phyloP scores from a whole-genome alignment of 2,113 vertebrate species.

The Struthidea cinerea region DNA sequence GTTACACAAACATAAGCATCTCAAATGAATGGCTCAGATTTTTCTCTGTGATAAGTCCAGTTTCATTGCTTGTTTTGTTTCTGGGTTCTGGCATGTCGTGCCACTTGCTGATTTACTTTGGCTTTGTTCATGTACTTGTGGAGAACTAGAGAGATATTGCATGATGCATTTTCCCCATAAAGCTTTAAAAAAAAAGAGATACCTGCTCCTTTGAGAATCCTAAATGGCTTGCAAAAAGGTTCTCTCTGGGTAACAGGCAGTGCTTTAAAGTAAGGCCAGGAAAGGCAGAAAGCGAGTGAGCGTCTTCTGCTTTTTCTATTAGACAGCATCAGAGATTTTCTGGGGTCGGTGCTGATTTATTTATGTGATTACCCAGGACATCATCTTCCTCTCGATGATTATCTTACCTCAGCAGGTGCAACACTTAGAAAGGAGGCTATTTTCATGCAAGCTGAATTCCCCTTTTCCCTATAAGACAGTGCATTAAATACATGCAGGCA shows the following conservation, averaged over 20 bases:
- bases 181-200: not conserved
- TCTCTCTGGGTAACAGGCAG: not conserved
- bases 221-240: not conserved
- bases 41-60: slow-evolving; percentile 31
- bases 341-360: slow-evolving; percentile 17
- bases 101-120: slow-evolving; percentile 34
- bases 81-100: not conserved
- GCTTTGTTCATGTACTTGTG: slow-evolving; percentile 16
- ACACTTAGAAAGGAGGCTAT: not conserved
- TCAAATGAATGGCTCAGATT: slow-evolving; percentile 50
- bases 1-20: slow-evolving; percentile 48
- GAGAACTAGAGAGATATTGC: not conserved
- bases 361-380: not conserved
- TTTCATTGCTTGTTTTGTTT: slow-evolving; percentile 27
- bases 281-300: not conserved
- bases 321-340: slow-evolving; percentile 23
- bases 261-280: not conserved
- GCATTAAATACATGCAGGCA: not conserved
- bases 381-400: not conserved
- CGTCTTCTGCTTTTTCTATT: not conserved
- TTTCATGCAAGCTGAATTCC: not conserved
- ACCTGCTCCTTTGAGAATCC: not conserved
- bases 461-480: not conserved
- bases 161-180: not conserved
- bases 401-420: not conserved